Evolutionary conservation across 2,888 invertebrate species (phyloP).

Genomic region (Ctenicera cuprea): DNA sequence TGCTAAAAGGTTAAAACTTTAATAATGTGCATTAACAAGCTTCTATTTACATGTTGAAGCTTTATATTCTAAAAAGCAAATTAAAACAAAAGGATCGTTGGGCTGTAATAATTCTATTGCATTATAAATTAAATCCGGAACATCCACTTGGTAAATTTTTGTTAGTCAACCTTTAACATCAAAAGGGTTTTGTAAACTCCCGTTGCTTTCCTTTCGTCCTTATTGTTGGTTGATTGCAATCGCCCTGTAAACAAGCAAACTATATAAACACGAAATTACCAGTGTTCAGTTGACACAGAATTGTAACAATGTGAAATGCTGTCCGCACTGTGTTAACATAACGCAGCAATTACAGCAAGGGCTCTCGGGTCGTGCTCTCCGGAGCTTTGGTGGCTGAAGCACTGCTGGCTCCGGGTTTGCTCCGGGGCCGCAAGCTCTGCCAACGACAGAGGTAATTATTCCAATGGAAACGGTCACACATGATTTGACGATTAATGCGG

Average conservation of each 20-base stretch:
- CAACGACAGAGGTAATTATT: conserved; percentile 48
- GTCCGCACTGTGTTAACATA: conserved; percentile 52
- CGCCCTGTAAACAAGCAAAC: conserved; percentile 38
- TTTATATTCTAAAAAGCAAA: too few relatives aligned
- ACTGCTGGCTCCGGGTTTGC: conserved; percentile 23
- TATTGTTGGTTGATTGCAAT: conserved; percentile 31
- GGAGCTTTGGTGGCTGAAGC: conserved; percentile 43
- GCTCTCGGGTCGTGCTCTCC: conserved; percentile 46
- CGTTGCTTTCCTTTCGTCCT: not conserved
- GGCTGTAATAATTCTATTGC: too few relatives aligned
- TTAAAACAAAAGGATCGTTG: too few relatives aligned
- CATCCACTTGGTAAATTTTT: too few relatives aligned
- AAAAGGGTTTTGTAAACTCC: too few relatives aligned
- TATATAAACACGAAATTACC: conserved; percentile 45
- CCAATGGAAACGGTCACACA: conserved; percentile 28
- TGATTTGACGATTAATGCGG: conserved; percentile 30
- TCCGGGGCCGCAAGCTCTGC: conserved; percentile 32
- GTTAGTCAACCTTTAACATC: too few relatives aligned
- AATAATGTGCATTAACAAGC: too few relatives aligned
- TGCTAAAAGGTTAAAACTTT: too few relatives aligned
- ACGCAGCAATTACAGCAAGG: conserved; percentile 50
- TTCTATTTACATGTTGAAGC: too few relatives aligned
- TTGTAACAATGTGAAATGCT: conserved; percentile 49
- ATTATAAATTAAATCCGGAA: too few relatives aligned
- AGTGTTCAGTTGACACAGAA: conserved; percentile 44